These are phyloP conservation scores for Sepiola atlantica DNA, from an alignment of 2,888 invertebrate species.

Conservation along the genomic window DNA sequence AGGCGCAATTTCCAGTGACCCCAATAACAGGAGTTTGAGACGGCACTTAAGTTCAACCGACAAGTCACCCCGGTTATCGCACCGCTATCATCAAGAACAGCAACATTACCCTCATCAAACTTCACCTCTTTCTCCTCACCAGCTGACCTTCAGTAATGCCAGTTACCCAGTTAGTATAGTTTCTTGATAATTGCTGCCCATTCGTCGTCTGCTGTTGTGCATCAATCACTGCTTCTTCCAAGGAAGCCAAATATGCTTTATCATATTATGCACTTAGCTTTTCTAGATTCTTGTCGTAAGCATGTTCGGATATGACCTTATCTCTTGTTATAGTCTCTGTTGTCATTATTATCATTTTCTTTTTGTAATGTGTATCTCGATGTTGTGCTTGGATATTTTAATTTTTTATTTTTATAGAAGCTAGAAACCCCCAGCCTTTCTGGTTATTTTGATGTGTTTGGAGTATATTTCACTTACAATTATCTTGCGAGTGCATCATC, in stretches of 20 bases:
- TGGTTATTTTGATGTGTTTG: no score
- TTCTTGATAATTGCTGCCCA: not conserved
- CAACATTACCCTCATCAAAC: slow-evolving; percentile 32
- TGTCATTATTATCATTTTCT: not conserved
- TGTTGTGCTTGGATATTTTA: slow-evolving; percentile 32
- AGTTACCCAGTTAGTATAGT: slow-evolving; percentile 32
- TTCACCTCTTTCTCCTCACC: slow-evolving; percentile 22
- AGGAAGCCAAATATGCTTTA: not conserved
- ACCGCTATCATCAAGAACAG: slow-evolving; percentile 13
- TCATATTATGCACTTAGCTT: not conserved
- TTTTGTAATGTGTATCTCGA: not conserved
- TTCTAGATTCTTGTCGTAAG: not conserved
- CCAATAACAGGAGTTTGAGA: slow-evolving; percentile 10
- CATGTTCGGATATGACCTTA: not conserved
- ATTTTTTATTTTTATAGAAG: not conserved
- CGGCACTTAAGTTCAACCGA: slow-evolving; percentile 32
- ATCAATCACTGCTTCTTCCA: not conserved
- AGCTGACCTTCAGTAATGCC: slow-evolving; percentile 32
- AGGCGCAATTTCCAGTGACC: not conserved
- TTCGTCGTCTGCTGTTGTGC: not conserved
- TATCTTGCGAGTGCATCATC: no score
- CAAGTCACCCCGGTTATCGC: slow-evolving; percentile 13
- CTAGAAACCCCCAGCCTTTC: no score
- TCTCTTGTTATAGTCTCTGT: not conserved
- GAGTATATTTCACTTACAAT: no score